Percentiles rank a stretch among this genome's conserved stretches.
These are phyloP conservation scores for Drosophila anomalipes DNA, from an alignment of 2,888 invertebrate genomes.

Conservation along the genomic window DNA sequence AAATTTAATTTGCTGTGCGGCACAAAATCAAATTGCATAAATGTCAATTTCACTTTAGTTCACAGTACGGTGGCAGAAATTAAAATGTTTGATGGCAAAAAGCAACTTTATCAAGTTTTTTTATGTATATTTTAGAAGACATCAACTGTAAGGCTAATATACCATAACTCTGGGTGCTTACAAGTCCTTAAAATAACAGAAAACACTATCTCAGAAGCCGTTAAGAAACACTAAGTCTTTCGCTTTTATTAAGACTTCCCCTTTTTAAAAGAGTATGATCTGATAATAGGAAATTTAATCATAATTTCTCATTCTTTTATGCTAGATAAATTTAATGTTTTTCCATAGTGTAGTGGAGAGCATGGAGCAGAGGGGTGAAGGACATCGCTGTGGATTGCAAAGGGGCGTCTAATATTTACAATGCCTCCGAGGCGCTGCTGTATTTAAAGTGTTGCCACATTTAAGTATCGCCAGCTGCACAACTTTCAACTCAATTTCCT, in stretches of 20 bases:
- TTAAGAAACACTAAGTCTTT: neutral
- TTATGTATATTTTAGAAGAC: neutral
- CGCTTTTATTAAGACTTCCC: neutral
- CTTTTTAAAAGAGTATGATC: neutral
- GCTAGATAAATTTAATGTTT: neutral
- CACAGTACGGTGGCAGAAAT: slow-evolving; percentile 4
- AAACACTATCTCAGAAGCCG: neutral
- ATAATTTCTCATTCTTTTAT: neutral
- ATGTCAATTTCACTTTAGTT: slow-evolving; percentile 67
- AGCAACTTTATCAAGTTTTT: neutral
- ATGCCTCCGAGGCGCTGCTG: slow-evolving; percentile 21
- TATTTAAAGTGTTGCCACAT: slow-evolving; percentile 42
- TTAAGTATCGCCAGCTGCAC: slow-evolving; percentile 38
- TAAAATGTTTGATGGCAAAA: neutral
- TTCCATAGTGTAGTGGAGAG: neutral
- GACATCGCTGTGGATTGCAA: slow-evolving; percentile 2
- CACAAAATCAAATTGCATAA: slow-evolving; percentile 78
- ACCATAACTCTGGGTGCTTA: neutral
- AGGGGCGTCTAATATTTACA: slow-evolving; percentile 45
- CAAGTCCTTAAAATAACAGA: neutral
- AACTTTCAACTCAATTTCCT: slow-evolving; percentile 59
- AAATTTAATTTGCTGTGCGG: slow-evolving; percentile 78
- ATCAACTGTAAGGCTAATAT: neutral
- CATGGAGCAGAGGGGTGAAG: neutral
- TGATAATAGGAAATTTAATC: neutral